Percentiles rank a stretch among this genome's conserved stretches.
phyloP scores from a whole-genome alignment of 2,797 vertebrate genomes.

The Gorsachius magnificus region DNA sequence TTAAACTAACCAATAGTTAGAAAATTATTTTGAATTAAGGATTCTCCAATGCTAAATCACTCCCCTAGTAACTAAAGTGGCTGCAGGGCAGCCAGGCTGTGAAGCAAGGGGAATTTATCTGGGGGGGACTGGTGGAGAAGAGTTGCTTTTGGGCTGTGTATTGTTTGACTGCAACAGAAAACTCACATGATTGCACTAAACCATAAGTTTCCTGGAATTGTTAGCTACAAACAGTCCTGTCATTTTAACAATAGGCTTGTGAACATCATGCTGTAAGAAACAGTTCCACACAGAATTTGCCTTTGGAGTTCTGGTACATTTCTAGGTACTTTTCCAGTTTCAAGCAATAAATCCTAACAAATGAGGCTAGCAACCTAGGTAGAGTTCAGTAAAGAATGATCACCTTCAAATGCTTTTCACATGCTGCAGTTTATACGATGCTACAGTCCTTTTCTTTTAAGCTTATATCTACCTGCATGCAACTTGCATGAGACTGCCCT shows the following conservation, averaged over 20 bases:
- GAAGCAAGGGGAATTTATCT: background rate
- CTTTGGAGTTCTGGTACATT: background rate
- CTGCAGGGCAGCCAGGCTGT: background rate
- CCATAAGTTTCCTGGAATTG: background rate
- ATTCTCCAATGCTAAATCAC: background rate
- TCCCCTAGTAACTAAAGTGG: background rate
- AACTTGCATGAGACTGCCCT: background rate
- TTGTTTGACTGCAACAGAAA: background rate
- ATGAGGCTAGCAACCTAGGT: background rate
- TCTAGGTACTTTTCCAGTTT: background rate
- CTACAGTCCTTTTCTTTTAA: background rate
- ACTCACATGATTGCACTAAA: background rate
- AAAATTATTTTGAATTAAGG: background rate
- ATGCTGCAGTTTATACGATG: background rate
- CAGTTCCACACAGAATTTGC: background rate
- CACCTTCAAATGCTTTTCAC: background rate
- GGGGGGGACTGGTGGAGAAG: background rate
- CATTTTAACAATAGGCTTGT: background rate
- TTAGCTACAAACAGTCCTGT: background rate
- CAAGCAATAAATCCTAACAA: background rate
- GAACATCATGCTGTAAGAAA: background rate
- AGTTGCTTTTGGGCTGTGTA: background rate
- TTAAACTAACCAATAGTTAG: background rate
- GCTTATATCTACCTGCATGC: background rate
- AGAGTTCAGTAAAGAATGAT: background rate